These are phyloP conservation scores for Cryptomyrus ogoouensis DNA, from an alignment of 2,113 vertebrate genomes.

Conservation along the genomic window DNA sequence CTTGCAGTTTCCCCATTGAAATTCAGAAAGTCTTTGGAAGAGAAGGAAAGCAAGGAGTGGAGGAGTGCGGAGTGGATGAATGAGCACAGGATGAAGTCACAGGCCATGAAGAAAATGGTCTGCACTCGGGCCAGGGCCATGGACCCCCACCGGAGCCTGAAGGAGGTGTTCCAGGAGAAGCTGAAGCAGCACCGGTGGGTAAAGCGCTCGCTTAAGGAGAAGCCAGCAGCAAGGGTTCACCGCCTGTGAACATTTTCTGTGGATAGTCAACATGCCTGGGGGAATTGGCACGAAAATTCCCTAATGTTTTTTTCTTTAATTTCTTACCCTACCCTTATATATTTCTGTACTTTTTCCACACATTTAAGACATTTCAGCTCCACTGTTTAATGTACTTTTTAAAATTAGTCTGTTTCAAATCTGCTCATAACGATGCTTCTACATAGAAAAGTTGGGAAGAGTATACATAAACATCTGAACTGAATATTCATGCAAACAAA, in stretches of 20 bases:
- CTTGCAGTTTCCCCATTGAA: neutral
- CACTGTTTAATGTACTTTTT: neutral
- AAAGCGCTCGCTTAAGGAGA: neutral
- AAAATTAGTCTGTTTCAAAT: neutral
- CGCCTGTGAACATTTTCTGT: neutral
- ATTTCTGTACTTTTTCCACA: neutral
- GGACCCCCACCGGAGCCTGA: slow-evolving; percentile 79
- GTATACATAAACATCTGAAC: neutral
- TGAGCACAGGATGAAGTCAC: slow-evolving; percentile 66
- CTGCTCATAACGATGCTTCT: neutral
- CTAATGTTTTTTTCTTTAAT: neutral
- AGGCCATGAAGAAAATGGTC: slow-evolving; percentile 70
- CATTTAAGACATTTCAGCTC: neutral
- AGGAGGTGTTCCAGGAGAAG: slow-evolving; percentile 73
- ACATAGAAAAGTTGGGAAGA: neutral
- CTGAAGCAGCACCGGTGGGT: slow-evolving; percentile 72
- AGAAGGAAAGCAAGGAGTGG: slow-evolving; percentile 61
- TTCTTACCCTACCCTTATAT: neutral
- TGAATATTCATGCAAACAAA: neutral
- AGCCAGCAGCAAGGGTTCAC: neutral
- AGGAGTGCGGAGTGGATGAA: slow-evolving; percentile 69
- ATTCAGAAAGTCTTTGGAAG: slow-evolving; percentile 70
- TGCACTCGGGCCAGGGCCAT: slow-evolving; percentile 73
- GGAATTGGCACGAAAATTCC: neutral
- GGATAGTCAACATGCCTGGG: neutral